phyloP scores from a whole-genome alignment of 2,888 invertebrate genomes.

The Drosophila acutilabella region DNA sequence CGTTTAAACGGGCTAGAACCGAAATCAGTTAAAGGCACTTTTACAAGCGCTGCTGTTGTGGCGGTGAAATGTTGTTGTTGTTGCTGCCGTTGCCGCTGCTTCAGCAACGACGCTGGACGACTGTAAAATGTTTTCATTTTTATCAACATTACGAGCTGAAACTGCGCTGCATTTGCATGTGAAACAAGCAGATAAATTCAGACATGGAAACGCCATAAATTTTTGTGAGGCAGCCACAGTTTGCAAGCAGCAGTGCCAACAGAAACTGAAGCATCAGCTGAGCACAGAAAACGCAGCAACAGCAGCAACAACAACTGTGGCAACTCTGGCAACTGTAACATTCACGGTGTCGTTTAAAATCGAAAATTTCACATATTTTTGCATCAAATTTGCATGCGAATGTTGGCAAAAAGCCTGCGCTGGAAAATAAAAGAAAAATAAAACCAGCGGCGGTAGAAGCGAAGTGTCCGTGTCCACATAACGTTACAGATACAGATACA shows the following conservation, averaged over 20 bases:
- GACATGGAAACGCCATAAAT: constrained; percentile 79
- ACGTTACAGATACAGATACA: constrained; percentile 47
- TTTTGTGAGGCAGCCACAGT: constrained; percentile 46
- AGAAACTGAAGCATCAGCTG: constrained; percentile 30
- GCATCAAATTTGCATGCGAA: constrained; percentile 75
- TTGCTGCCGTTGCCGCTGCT: not conserved
- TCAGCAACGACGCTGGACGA: constrained; percentile 4
- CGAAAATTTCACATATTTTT: constrained; percentile 80
- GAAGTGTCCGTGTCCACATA: constrained; percentile 28
- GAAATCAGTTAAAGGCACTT: constrained; percentile 72
- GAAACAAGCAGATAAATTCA: constrained; percentile 80
- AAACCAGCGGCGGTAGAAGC: not conserved
- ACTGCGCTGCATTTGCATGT: constrained; percentile 75
- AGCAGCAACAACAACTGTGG: constrained; percentile 32
- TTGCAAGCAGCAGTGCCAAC: constrained; percentile 10
- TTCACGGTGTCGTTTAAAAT: constrained; percentile 65
- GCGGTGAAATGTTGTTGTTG: not conserved
- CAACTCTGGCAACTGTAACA: constrained; percentile 7
- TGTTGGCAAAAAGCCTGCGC: constrained; percentile 9
- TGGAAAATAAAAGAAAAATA: not conserved
- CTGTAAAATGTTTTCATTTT: constrained; percentile 73
- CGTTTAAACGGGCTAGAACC: constrained; percentile 52
- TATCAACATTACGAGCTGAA: constrained; percentile 70
- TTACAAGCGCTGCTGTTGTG: constrained; percentile 27
- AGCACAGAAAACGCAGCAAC: constrained; percentile 11